phyloP scores from a whole-genome alignment of 2,113 vertebrate genomes.

The Xiphias gladius region DNA sequence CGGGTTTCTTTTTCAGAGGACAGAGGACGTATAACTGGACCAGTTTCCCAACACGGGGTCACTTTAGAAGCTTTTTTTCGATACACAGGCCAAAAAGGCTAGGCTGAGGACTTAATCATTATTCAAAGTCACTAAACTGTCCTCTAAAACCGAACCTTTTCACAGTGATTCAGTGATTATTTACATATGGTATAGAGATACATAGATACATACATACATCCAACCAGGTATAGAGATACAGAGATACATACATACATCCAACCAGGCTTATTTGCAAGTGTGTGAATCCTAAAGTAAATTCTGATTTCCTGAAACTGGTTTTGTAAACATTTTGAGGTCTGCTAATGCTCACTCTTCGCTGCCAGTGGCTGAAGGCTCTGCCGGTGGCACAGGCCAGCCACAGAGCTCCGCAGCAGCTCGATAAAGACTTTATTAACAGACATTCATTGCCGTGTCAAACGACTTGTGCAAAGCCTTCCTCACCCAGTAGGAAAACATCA shows the following conservation, averaged over 20 bases:
- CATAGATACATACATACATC: too few species aligned
- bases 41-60: constrained; percentile 18
- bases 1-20: constrained; percentile 23
- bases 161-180: neutral
- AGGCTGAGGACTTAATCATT: constrained; percentile 35
- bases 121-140: constrained; percentile 1
- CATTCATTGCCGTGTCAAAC: neutral
- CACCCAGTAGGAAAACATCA: neutral
- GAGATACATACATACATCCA: too few species aligned
- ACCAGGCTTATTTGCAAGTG: neutral
- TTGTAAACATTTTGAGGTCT: neutral
- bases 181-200: too few species aligned
- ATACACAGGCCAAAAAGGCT: constrained; percentile 4
- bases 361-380: neutral
- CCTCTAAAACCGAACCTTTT: neutral
- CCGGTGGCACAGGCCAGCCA: too few species aligned
- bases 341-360: neutral
- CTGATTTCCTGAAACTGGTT: too few species aligned
- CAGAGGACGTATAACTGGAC: constrained; percentile 6
- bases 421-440: neutral
- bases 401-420: too few species aligned
- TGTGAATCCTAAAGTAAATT: neutral
- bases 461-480: too few species aligned
- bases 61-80: constrained; percentile 20
- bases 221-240: too few species aligned